A percentile compares a stretch with the other conserved stretches of the same genome.
These are phyloP conservation scores for Pantala flavescens DNA, from an alignment of 1,140 invertebrate species.

Conservation along the genomic window DNA sequence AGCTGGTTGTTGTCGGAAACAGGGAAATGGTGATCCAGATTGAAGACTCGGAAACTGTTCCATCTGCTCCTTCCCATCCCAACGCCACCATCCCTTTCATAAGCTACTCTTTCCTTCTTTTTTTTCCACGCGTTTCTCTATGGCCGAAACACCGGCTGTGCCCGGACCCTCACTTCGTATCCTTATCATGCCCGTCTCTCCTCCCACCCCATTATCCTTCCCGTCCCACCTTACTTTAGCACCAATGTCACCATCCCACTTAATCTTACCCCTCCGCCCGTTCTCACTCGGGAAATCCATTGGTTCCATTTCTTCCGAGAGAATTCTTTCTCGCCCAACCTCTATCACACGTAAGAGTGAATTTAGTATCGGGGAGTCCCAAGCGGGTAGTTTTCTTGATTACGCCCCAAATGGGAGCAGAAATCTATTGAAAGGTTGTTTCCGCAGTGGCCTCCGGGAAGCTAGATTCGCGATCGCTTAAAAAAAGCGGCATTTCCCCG, in stretches of 20 bases:
- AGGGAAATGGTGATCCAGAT: conserved; percentile 1
- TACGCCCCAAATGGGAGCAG: conserved; percentile 4
- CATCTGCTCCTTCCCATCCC: background rate
- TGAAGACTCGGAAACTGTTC: conserved; percentile 1
- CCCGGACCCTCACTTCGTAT: conserved; percentile 6
- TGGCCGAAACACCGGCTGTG: background rate
- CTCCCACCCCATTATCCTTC: conserved; percentile 20
- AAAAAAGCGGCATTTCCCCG: no score
- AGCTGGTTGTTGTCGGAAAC: background rate
- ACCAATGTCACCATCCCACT: background rate
- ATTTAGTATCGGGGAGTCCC: conserved; percentile 12
- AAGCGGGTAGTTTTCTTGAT: conserved; percentile 12
- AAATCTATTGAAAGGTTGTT: background rate
- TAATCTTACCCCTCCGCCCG: no score
- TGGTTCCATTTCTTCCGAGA: background rate
- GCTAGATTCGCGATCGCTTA: no score
- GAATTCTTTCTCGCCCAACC: background rate
- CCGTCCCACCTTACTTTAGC: background rate
- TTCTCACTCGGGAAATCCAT: background rate
- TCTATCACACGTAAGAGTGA: conserved; percentile 11
- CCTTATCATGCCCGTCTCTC: conserved; percentile 9
- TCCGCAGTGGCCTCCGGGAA: background rate
- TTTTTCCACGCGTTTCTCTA: background rate
- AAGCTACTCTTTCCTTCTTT: background rate
- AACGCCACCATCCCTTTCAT: background rate